A percentile compares a stretch with the other conserved stretches of the same genome.
These are phyloP conservation scores for Hesperia comma DNA, from an alignment of 2,888 invertebrate genomes.

Conservation along the genomic window DNA sequence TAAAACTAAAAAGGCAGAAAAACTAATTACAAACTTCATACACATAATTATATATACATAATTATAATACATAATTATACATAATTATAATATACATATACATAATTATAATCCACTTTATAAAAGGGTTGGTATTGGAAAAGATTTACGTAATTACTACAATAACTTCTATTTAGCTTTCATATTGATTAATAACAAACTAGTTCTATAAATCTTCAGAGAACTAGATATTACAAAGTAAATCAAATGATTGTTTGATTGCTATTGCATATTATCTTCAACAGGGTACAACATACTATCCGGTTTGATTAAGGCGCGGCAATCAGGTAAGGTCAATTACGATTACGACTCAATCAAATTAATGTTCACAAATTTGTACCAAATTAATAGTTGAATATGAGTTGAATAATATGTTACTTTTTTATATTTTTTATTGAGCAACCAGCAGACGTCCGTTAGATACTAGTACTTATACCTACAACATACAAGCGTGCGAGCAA, in stretches of 20 bases:
- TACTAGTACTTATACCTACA: too few relatives aligned
- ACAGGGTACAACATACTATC: background rate
- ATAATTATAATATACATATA: too few relatives aligned
- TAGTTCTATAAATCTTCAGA: constrained; percentile 25
- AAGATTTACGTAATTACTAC: constrained; percentile 3
- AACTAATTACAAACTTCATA: too few relatives aligned
- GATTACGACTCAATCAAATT: background rate
- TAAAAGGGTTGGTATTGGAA: background rate
- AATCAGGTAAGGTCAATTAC: constrained; percentile 3
- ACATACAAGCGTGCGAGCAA: too few relatives aligned
- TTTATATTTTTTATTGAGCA: background rate
- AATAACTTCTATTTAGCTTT: constrained; percentile 5
- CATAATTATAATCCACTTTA: too few relatives aligned
- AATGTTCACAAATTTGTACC: constrained; percentile 6
- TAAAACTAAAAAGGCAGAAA: too few relatives aligned
- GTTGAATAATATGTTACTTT: constrained; percentile 2
- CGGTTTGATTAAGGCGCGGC: constrained; percentile 7
- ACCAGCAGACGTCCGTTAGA: background rate
- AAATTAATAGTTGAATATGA: background rate
- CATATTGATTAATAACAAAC: constrained; percentile 22
- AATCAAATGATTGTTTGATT: constrained; percentile 22
- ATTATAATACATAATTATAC: too few relatives aligned
- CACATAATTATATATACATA: too few relatives aligned
- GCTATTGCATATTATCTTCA: constrained; percentile 4
- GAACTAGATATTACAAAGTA: constrained; percentile 15